These are phyloP conservation scores for Lerema accius DNA, from an alignment of 1,140 invertebrate genomes.

Conservation along the genomic window DNA sequence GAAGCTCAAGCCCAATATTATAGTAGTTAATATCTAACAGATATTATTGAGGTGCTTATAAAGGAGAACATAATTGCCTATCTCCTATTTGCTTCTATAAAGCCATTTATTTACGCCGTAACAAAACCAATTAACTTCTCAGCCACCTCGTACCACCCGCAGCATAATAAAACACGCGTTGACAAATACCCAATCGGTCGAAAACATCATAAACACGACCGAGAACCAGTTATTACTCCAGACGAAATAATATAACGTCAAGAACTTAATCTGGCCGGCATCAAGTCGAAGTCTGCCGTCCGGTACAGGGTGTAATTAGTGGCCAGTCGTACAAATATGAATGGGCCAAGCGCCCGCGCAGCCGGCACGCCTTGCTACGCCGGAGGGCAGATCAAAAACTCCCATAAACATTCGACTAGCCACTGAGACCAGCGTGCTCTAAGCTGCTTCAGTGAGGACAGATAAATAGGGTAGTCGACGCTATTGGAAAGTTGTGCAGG, in stretches of 20 bases:
- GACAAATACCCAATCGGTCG: constrained; percentile 21
- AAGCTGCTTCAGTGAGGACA: no score
- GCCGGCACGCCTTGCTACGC: constrained; percentile 44
- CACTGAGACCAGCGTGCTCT: no score
- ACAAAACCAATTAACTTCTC: constrained; percentile 6
- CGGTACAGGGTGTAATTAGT: constrained; percentile 63
- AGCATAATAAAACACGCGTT: constrained; percentile 16
- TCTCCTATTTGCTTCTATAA: neutral
- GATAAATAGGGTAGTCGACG: no score
- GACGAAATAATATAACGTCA: constrained; percentile 55
- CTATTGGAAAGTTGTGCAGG: no score
- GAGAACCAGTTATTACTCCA: constrained; percentile 38
- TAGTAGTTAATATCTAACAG: no score
- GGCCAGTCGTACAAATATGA: constrained; percentile 71
- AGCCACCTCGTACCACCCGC: constrained; percentile 22
- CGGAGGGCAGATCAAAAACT: constrained; percentile 40
- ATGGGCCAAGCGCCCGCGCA: constrained; percentile 55
- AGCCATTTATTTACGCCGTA: neutral
- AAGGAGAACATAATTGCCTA: neutral
- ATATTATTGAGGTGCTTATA: no score
- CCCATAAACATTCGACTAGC: constrained; percentile 27
- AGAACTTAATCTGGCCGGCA: constrained; percentile 67
- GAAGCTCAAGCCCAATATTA: no score
- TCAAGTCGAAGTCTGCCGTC: constrained; percentile 40
- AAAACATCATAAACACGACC: constrained; percentile 17